A percentile compares a stretch with the other conserved stretches of the same genome.
Conservation (phyloP, 2,113 vertebrate genomes). For the Podarcis cretensis region DNA sequence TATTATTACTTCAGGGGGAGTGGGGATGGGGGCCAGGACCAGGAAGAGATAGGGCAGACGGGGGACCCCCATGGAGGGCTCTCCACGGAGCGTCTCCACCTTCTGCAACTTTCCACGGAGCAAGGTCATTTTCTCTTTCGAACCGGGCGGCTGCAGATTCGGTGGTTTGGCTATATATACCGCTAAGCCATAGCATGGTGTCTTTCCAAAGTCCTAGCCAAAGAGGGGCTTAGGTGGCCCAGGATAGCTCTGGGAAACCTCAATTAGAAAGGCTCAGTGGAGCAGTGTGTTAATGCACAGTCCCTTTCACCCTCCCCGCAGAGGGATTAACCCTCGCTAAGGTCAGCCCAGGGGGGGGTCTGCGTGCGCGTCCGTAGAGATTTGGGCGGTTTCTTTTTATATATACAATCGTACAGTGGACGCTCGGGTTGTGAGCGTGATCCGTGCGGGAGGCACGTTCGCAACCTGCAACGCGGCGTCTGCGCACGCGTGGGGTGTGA, state of each 20-base stretch:
- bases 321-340: rapidly evolving
- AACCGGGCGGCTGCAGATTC: conserved; percentile 31
- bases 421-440: no score
- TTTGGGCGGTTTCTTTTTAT: neutral
- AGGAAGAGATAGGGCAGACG: no score
- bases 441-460: no score
- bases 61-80: rapidly evolving
- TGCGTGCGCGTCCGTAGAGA: rapidly evolving
- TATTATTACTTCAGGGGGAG: no score
- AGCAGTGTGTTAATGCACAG: conserved; percentile 6
- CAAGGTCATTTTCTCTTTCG: neutral
- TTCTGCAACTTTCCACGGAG: neutral
- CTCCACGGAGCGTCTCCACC: neutral
- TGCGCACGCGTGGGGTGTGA: rapidly evolving
- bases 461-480: no score
- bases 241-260: conserved; percentile 47
- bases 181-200: conserved; percentile 46
- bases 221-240: conserved; percentile 56
- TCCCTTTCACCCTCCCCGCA: conserved; percentile 34
- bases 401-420: no score
- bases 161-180: conserved; percentile 50
- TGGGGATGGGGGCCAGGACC: no score
- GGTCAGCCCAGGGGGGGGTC: rapidly evolving
- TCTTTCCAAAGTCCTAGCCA: conserved; percentile 64
- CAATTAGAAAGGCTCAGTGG: conserved; percentile 55